Percentiles rank a stretch among this genome's conserved stretches.
Conservation (phyloP, 2,797 vertebrate genomes). For the Enteromius fasciolatus region DNA sequence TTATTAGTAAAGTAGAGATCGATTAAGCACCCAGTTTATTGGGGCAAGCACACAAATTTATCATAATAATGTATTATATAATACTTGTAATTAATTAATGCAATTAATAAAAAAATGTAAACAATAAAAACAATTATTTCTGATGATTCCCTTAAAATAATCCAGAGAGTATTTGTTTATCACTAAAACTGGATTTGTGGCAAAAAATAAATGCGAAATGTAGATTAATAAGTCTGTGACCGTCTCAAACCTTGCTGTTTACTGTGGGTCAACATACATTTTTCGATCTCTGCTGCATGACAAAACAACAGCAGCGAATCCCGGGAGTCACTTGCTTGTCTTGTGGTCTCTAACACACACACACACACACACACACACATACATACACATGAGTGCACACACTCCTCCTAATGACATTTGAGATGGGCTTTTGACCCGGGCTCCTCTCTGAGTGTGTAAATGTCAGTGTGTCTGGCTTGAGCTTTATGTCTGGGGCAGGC, state of each 20-base stretch:
- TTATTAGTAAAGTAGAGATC: background rate
- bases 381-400: background rate
- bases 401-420: slow-evolving; percentile 43
- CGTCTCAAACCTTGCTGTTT: too few relatives aligned
- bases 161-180: background rate
- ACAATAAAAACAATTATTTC: background rate
- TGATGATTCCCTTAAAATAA: background rate
- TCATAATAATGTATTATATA: background rate
- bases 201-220: background rate
- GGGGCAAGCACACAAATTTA: background rate
- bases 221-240: background rate
- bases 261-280: background rate
- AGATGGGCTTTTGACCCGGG: slow-evolving; percentile 35
- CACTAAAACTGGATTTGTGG: background rate
- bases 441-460: slow-evolving; percentile 35
- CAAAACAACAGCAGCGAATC: background rate
- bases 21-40: background rate
- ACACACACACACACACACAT: background rate
- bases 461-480: slow-evolving; percentile 40
- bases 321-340: background rate
- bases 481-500: background rate
- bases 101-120: background rate
- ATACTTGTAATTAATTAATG: background rate
- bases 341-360: slow-evolving; percentile 5
- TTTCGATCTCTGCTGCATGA: slow-evolving; percentile 11